phyloP scores from a whole-genome alignment of 2,888 invertebrate genomes.

The Callimorpha dominula region DNA sequence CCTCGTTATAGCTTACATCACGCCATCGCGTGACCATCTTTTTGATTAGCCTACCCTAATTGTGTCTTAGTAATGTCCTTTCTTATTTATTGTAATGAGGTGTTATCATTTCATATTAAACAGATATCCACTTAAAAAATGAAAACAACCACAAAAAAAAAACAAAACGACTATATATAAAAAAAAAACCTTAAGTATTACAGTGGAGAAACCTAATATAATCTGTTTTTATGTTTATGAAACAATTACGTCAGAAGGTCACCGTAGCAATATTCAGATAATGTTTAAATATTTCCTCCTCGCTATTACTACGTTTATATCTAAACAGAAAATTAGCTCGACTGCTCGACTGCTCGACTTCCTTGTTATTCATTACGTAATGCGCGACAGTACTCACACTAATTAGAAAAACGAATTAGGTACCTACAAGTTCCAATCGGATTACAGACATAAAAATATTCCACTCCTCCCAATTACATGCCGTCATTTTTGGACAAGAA shows the following conservation, averaged over 20 bases:
- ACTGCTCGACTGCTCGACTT: slow-evolving; percentile 6
- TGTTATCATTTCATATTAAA: neutral
- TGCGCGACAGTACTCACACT: slow-evolving; percentile 63
- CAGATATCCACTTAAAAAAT: no score
- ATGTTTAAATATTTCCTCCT: neutral
- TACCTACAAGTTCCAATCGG: slow-evolving; percentile 53
- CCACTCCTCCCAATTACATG: slow-evolving; percentile 44
- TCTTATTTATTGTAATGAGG: slow-evolving; percentile 15
- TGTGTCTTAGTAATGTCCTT: slow-evolving; percentile 27
- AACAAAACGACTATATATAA: neutral
- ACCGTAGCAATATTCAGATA: neutral
- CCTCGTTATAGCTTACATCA: slow-evolving; percentile 48
- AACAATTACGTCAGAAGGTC: slow-evolving; percentile 2
- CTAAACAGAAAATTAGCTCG: slow-evolving; percentile 2
- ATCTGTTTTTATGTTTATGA: neutral
- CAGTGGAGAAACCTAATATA: neutral
- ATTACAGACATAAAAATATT: slow-evolving; percentile 57
- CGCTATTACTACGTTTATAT: neutral
- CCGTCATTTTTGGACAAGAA: slow-evolving; percentile 44
- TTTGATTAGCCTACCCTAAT: slow-evolving; percentile 56
- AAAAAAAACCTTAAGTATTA: neutral
- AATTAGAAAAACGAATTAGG: slow-evolving; percentile 65
- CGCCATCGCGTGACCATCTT: slow-evolving; percentile 62
- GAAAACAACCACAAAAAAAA: neutral
- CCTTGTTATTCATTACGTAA: slow-evolving; percentile 12